These are phyloP conservation scores for Suncus etruscus DNA, from an alignment of 2,113 vertebrate species.

Conservation along the genomic window DNA sequence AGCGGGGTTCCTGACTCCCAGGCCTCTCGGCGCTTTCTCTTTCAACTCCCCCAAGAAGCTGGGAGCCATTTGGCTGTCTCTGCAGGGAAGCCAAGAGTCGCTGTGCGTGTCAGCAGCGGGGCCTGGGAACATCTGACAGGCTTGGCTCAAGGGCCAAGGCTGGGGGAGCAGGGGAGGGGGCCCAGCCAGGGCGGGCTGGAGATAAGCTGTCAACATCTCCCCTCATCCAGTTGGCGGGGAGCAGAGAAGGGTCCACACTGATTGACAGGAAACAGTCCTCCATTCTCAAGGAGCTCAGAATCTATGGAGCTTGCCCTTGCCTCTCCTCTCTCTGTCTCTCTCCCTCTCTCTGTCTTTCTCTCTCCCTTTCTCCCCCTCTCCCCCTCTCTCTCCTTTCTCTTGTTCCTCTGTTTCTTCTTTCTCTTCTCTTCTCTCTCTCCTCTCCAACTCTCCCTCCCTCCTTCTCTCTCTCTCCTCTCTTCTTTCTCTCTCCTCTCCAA, in stretches of 20 bases:
- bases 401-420: too few species aligned
- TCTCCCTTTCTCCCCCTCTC: too few species aligned
- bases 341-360: background rate
- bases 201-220: slow-evolving; percentile 65
- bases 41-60: slow-evolving; percentile 66
- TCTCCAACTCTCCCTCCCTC: too few species aligned
- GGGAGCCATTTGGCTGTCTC: slow-evolving; percentile 55
- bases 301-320: too few species aligned
- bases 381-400: too few species aligned
- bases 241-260: background rate
- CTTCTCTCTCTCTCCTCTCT: too few species aligned
- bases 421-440: too few species aligned
- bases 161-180: background rate
- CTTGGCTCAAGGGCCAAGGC: slow-evolving; percentile 44
- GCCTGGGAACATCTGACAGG: slow-evolving; percentile 67
- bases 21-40: slow-evolving; percentile 55
- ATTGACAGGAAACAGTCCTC: slow-evolving; percentile 36
- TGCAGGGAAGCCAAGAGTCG: slow-evolving; percentile 33
- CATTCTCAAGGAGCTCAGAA: background rate
- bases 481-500: too few species aligned
- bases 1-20: slow-evolving; percentile 52
- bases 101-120: slow-evolving; percentile 47
- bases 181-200: background rate
- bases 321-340: background rate
- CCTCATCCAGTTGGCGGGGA: slow-evolving; percentile 43